Conservation (phyloP, 2,888 invertebrate genomes). For the Sipunculus nudus region DNA sequence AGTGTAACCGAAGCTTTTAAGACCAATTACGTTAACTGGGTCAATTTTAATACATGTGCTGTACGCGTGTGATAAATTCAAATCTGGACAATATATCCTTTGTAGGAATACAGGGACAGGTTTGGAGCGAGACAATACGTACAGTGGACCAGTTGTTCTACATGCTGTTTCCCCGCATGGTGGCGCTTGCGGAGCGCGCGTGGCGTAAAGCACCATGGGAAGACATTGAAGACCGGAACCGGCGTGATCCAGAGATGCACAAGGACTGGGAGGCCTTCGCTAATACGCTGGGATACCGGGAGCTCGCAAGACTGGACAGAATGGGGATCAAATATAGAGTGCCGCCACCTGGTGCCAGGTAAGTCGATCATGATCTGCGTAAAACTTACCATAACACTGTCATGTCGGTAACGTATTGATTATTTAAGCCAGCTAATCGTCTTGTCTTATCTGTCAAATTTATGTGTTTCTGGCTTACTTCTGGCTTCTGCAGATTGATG, state of each 20-base stretch:
- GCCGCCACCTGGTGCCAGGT: constrained; percentile 58
- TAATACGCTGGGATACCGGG: constrained; percentile 50
- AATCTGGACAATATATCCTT: too few relatives aligned
- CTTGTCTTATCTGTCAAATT: too few relatives aligned
- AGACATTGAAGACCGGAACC: constrained; percentile 23
- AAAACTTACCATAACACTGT: too few relatives aligned
- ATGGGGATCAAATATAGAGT: constrained; percentile 50
- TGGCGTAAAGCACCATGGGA: constrained; percentile 55
- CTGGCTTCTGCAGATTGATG: too few relatives aligned
- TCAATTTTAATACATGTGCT: too few relatives aligned
- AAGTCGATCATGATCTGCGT: too few relatives aligned
- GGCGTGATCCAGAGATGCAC: constrained; percentile 27
- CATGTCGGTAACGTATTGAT: too few relatives aligned
- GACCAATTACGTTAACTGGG: too few relatives aligned
- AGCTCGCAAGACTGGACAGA: constrained; percentile 50
- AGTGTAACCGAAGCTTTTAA: too few relatives aligned
- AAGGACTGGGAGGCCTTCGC: constrained; percentile 55
- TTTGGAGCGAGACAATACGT: constrained; percentile 50
- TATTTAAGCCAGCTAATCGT: too few relatives aligned
- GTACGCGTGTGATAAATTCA: too few relatives aligned
- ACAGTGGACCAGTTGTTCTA: constrained; percentile 44
- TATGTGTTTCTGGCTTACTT: too few relatives aligned
- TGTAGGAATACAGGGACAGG: constrained; percentile 50
- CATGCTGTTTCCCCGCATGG: constrained; percentile 52
- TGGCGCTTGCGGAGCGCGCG: constrained; percentile 53